These are phyloP conservation scores for Gobio gobio DNA, from an alignment of 2,113 vertebrate genomes.

Conservation along the genomic window DNA sequence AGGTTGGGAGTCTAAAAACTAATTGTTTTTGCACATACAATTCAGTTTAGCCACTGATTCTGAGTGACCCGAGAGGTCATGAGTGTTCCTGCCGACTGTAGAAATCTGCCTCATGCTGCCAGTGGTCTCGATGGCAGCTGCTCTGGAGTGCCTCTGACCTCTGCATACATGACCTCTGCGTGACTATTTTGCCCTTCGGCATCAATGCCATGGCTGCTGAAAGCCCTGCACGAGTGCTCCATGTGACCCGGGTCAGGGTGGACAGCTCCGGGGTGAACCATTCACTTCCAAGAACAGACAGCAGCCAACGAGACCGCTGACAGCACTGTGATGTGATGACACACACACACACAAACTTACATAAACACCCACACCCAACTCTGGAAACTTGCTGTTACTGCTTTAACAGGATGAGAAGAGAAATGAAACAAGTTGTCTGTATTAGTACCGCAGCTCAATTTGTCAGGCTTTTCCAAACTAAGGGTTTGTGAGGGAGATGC, in stretches of 20 bases:
- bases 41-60: background rate
- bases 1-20: background rate
- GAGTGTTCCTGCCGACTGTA: constrained; percentile 5
- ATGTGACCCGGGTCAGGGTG: background rate
- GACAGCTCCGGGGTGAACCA: background rate
- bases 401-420: background rate
- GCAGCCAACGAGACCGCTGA: background rate
- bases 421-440: background rate
- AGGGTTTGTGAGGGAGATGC: background rate
- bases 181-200: background rate
- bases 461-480: background rate
- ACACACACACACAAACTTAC: background rate
- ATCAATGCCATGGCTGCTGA: background rate
- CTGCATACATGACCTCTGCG: constrained; percentile 3
- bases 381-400: background rate
- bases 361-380: background rate
- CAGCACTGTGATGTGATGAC: background rate
- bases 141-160: constrained; percentile 15
- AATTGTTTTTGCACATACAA: background rate
- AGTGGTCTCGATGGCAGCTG: background rate
- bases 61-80: background rate
- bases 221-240: background rate
- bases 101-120: background rate
- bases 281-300: constrained; percentile 15
- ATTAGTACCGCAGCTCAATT: background rate